phyloP scores from a whole-genome alignment of 2,797 vertebrate genomes.

The Cryptoprocta ferox region DNA sequence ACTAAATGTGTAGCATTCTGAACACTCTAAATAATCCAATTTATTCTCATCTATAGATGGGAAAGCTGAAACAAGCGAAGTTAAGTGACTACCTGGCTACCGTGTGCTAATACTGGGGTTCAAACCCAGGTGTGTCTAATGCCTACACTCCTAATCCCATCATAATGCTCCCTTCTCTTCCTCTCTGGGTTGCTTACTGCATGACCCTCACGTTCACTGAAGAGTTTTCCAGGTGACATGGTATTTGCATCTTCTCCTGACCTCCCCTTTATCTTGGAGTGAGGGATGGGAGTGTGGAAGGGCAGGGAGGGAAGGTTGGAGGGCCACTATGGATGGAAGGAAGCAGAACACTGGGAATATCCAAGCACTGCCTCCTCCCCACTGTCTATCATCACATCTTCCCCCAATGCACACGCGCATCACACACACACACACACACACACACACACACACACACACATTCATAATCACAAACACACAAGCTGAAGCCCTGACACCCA shows the following conservation, averaged over 20 bases:
- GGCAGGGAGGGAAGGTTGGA: not conserved
- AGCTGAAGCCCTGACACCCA: not conserved
- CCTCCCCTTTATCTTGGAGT: not conserved
- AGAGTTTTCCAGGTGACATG: not conserved
- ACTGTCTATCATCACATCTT: not conserved
- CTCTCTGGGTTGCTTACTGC: not conserved
- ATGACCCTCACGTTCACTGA: not conserved
- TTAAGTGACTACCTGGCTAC: not conserved
- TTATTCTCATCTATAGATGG: not conserved
- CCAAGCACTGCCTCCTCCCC: not conserved
- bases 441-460: not conserved
- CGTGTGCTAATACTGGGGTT: not conserved
- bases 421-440: no score
- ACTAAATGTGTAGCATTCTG: not conserved
- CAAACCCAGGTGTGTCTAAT: not conserved
- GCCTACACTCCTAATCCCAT: not conserved
- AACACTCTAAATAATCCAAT: not conserved
- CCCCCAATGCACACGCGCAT: rapidly evolving
- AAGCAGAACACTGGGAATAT: not conserved
- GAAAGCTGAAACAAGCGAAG: not conserved
- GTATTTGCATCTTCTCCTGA: not conserved
- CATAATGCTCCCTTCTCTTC: not conserved
- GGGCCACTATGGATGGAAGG: not conserved
- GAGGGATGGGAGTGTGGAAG: not conserved
- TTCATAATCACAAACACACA: not conserved